Conservation (phyloP, 2,797 vertebrate genomes). For the Pseudocheirus occidentalis region DNA sequence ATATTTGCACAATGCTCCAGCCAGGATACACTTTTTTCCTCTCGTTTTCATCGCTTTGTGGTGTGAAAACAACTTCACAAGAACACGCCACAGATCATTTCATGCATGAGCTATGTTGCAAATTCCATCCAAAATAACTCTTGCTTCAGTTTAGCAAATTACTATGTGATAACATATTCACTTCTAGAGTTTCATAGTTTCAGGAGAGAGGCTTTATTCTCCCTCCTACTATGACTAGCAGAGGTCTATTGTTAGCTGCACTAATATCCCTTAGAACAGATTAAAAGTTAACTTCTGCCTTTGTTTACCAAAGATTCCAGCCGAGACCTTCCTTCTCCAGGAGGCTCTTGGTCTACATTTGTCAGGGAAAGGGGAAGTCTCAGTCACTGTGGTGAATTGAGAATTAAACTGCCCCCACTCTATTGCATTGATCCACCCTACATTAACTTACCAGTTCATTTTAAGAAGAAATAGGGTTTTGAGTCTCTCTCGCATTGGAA, state of each 20-base stretch:
- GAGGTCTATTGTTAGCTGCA: constrained; percentile 25
- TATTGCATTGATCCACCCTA: not conserved
- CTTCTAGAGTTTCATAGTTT: constrained; percentile 43
- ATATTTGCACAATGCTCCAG: constrained; percentile 52
- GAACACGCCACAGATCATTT: constrained; percentile 42
- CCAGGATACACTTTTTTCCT: constrained; percentile 33
- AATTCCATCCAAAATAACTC: constrained; percentile 66
- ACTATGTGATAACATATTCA: constrained; percentile 46
- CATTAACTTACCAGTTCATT: not conserved
- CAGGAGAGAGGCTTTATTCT: constrained; percentile 53
- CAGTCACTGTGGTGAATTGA: not conserved
- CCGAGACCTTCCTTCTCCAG: not conserved
- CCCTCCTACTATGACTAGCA: not conserved
- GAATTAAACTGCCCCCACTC: not conserved
- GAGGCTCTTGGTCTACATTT: not conserved
- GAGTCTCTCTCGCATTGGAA: not conserved
- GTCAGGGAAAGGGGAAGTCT: not conserved
- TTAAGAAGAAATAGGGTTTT: not conserved
- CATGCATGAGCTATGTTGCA: constrained; percentile 35
- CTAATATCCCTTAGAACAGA: constrained; percentile 24
- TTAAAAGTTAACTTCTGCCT: constrained; percentile 45
- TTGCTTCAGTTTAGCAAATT: constrained; percentile 60
- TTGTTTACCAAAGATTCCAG: not conserved
- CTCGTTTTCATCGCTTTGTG: not conserved
- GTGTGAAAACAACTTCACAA: constrained; percentile 56